phyloP scores from a whole-genome alignment of 2,888 invertebrate genomes.

The Nephrotoma guestfalica region DNA sequence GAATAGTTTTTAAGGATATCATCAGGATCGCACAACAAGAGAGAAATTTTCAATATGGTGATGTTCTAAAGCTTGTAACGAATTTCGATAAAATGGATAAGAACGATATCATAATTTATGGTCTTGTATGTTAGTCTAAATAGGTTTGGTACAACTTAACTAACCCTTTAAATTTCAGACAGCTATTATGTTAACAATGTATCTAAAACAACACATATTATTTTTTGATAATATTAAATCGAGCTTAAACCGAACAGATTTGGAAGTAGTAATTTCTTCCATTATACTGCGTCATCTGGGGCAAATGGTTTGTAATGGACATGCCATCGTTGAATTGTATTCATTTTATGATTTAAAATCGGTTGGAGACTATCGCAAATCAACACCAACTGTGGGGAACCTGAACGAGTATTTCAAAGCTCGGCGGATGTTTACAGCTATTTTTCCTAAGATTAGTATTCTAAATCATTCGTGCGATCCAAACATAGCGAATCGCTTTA shows the following conservation, averaged over 20 bases:
- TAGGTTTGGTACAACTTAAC: background rate
- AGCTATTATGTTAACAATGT: conserved; percentile 48
- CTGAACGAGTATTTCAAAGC: conserved; percentile 22
- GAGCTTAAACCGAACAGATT: conserved; percentile 25
- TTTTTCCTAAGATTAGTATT: conserved; percentile 74
- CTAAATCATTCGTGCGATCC: conserved; percentile 90
- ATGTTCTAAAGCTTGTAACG: conserved; percentile 55
- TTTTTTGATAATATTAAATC: conserved; percentile 40
- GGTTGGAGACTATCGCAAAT: background rate
- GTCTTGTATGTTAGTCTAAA: conserved; percentile 39
- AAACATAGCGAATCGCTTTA: conserved; percentile 61
- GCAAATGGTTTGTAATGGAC: conserved; percentile 64
- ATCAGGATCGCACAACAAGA: background rate
- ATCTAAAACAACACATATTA: conserved; percentile 46
- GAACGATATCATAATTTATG: conserved; percentile 54
- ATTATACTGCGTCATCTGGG: conserved; percentile 59
- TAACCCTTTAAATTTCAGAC: conserved; percentile 34
- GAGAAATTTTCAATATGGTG: conserved; percentile 38
- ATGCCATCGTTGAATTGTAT: conserved; percentile 37
- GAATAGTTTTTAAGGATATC: conserved; percentile 2
- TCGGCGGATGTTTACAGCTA: conserved; percentile 53
- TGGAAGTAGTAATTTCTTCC: conserved; percentile 43
- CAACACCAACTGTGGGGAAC: conserved; percentile 16
- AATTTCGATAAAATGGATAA: conserved; percentile 53
- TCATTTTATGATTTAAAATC: conserved; percentile 16